A percentile compares a stretch with the other conserved stretches of the same genome.
Evolutionary conservation across 92 coral and sea anemone genomes (phyloP).

Genomic region (Palythoa heliodiscus): DNA sequence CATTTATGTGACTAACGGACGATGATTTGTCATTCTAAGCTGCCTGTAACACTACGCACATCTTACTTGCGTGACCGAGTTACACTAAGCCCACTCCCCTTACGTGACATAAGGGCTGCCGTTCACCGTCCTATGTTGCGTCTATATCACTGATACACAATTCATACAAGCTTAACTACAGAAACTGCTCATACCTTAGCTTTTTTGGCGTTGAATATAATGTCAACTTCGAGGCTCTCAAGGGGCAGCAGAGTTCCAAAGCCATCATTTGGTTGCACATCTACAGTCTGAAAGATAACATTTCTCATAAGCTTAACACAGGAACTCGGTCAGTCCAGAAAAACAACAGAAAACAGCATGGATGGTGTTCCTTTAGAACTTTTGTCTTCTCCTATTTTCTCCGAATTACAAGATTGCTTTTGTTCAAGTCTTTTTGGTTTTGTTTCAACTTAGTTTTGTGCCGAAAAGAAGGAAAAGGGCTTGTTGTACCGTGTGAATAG

Average conservation of each 20-base stretch:
- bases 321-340: too few relatives aligned
- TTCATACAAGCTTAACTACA: neutral
- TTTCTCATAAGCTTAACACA: too few relatives aligned
- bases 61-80: neutral
- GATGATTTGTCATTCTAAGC: too few relatives aligned
- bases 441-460: too few relatives aligned
- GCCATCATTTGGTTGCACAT: constrained; percentile 99
- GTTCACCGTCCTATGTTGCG: neutral
- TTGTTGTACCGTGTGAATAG: too few relatives aligned
- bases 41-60: neutral
- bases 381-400: too few relatives aligned
- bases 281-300: constrained; percentile 80
- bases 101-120: too few relatives aligned
- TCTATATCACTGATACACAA: neutral
- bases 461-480: too few relatives aligned
- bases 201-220: constrained; percentile 95
- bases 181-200: constrained; percentile 70
- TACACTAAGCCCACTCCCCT: neutral
- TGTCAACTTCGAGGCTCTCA: constrained; percentile 88
- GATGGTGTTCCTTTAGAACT: too few relatives aligned
- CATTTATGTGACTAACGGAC: neutral
- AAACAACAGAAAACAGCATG: too few relatives aligned
- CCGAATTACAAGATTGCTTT: too few relatives aligned
- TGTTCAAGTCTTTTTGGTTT: too few relatives aligned
- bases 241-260: constrained; percentile 97